Evolutionary conservation across 53 echinoderm and acorn worm genomes (phyloP), one percentile per base, ranked within the genome.

Genomic region (Actinopyga echinites): DNA sequence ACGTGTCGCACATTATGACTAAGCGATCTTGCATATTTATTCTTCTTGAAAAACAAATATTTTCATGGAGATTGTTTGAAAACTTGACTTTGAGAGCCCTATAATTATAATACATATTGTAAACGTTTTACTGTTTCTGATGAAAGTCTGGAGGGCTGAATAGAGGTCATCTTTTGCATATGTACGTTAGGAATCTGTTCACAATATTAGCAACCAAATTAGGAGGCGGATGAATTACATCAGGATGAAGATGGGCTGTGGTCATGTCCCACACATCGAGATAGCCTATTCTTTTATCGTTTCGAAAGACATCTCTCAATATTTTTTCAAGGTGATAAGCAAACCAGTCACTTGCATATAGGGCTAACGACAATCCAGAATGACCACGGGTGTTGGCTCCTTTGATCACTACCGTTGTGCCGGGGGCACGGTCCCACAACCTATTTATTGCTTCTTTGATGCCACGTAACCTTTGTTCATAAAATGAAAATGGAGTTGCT

Each of bases 181-280:
- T 57, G 37, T 86, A 91, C 19, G 91, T 88, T 3, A 93, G 66
- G 38, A 93, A 19, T 56, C 82, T 91, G 17, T 74, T 58, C 1
- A 91, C 74, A 53, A 88, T 86, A 45, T 80, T 78, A 40, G 80
- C 36, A 29, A 93, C 64, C 12, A 93, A 66, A 0, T 30, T 19
- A 31, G 44, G 59, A 10, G 31, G 49, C 6, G 93, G 93, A 62
- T 93, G 93, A 30, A 91, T 57, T 3, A 40, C 63, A 73, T 91
- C 89, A 17, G n/a, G 30, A 8, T 84, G 57, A 8, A 33, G 68
- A 55, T 83, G 85, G 9, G 86, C 77, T 1, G 66, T 32, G 0
- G 91, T 86, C 91, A 91, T 93, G 42, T 86, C 86, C 93, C 93
- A 93, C 17, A 83, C 91, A 38, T 93, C 91, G 30, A 93, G 81